Evolutionary conservation across 2,888 invertebrate species (phyloP), one percentile per base, ranked within the genome.

Genomic region (Morpho achilles): DNA sequence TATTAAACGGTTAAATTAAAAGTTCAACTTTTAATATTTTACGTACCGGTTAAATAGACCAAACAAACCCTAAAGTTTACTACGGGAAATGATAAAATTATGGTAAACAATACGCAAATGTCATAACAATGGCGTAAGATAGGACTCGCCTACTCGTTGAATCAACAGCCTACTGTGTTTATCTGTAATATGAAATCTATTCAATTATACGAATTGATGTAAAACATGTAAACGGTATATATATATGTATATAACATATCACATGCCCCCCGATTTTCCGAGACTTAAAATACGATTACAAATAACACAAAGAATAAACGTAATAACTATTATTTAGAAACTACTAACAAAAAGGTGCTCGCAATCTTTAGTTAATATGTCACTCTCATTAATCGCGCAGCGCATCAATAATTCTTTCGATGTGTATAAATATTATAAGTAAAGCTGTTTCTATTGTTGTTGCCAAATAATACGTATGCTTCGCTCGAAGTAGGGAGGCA

Each of bases 241-340:
- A 51, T 54, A 53, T 48, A 51, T 54, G 51, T 59, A 52, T 48
- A 59, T 44, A 55, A 51, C 54, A 48, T 55, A 52, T 59, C 55
- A 55, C 59, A 50, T 43, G 55, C 52, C 59, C 51, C 40, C 51
- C 23, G 51, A 48, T 32, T 23, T 22, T 46, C 9, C 40, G 16
- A 43, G 9, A 47, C 22, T 22, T 16, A 48, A 48, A 48, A 48
- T 16, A 41, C 39, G 7, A 22, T 10, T 32, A 46, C 9, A 46
- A 41, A 47, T 40, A 53, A 46, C 6, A 40, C 32, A 53, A 16
- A 53, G 32, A 3, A 32, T 32, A 32, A 32, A 5, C 5, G 32
- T 32, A 32, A 32, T 32, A 32, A 32, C 32, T 32, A 32, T 32
- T 32, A 32, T 32, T 32, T 32, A 32, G 32, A 32, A 32, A 32